Conservation (phyloP, 2,797 vertebrate species). For the Pseudomugil tenellus region DNA sequence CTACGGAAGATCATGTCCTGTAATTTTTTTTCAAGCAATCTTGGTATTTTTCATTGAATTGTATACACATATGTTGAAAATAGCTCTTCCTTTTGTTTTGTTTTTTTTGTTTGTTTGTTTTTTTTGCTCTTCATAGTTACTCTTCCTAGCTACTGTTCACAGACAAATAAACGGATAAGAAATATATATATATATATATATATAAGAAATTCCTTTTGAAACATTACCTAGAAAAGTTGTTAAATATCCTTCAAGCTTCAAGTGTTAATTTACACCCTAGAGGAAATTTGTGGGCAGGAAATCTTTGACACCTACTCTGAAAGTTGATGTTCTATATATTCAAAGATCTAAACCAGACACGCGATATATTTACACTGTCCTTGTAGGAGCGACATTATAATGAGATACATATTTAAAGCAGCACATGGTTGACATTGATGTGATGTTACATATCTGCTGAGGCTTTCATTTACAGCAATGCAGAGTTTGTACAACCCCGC, state of each 20-base stretch:
- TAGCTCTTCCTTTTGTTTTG: too few species aligned
- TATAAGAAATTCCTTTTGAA: slow-evolving; percentile 1
- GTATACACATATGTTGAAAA: too few species aligned
- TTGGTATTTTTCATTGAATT: too few species aligned
- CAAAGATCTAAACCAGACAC: slow-evolving; percentile 26
- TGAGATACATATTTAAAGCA: slow-evolving; percentile 40
- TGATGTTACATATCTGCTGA: slow-evolving; percentile 64
- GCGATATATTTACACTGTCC: slow-evolving; percentile 40
- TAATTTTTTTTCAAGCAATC: too few species aligned
- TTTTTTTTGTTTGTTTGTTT: too few species aligned
- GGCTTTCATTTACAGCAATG: slow-evolving; percentile 52
- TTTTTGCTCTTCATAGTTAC: too few species aligned
- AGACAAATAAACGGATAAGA: too few species aligned
- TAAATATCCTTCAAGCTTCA: slow-evolving; percentile 31
- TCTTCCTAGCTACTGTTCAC: too few species aligned
- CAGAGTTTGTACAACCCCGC: slow-evolving; percentile 15
- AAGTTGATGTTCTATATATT: slow-evolving; percentile 26
- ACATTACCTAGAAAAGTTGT: slow-evolving; percentile 38
- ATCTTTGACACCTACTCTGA: slow-evolving; percentile 20
- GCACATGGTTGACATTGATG: slow-evolving; percentile 57
- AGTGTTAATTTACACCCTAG: slow-evolving; percentile 32
- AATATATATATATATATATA: too few species aligned
- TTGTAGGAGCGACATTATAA: slow-evolving; percentile 43
- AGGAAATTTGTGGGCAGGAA: slow-evolving; percentile 40
- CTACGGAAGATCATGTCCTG: too few species aligned